phyloP scores from a whole-genome alignment of 2,113 vertebrate species.

The Phrynosoma blainvillii region DNA sequence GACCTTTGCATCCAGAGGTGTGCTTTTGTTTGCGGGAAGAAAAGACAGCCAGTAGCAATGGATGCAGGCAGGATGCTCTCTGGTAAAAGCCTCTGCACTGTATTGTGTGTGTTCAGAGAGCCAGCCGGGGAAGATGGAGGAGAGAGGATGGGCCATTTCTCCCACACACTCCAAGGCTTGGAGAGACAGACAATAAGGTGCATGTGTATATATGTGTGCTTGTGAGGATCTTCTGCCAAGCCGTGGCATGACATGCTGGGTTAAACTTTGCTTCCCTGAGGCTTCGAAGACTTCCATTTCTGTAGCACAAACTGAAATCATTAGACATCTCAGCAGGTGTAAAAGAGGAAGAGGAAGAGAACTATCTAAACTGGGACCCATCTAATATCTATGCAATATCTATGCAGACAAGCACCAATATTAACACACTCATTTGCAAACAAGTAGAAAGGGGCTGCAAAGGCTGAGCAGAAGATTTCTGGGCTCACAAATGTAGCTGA shows the following conservation, averaged over 20 bases:
- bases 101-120: conserved; percentile 36
- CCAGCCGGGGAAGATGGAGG: neutral
- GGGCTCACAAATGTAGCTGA: neutral
- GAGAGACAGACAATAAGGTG: neutral
- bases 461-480: fast-evolving
- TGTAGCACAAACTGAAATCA: neutral
- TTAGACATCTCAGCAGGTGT: neutral
- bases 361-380: fast-evolving
- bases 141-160: conserved; percentile 2
- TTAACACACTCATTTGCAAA: neutral
- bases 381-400: fast-evolving
- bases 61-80: conserved; percentile 9
- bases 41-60: neutral
- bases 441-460: neutral
- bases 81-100: conserved; percentile 2
- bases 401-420: neutral
- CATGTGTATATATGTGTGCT: neutral
- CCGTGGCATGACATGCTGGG: conserved; percentile 9
- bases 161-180: neutral
- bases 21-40: conserved; percentile 46
- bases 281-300: neutral
- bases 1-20: conserved; percentile 16
- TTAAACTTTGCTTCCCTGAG: neutral
- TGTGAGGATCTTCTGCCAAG: neutral
- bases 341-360: neutral